Percentiles rank a stretch among this genome's conserved stretches.
Conservation (phyloP, 2,113 vertebrate genomes). For the Furnarius figulus region DNA sequence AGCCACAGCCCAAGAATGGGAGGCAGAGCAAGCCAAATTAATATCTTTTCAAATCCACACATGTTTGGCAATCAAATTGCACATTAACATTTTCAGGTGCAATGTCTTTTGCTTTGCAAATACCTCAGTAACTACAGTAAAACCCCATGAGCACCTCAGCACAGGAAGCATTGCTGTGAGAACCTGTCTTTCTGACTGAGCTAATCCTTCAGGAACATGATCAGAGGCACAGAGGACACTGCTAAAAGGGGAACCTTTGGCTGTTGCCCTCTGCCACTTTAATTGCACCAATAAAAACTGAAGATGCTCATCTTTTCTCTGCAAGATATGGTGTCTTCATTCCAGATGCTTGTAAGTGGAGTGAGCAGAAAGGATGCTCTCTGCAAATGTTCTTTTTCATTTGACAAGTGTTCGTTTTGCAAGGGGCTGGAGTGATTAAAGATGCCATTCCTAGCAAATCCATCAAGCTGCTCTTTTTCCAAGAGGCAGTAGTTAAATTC, state of each 20-base stretch:
- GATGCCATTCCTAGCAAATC: not conserved
- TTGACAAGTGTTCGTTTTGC: not conserved
- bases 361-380: not conserved
- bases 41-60: not conserved
- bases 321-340: not conserved
- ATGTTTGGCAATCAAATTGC: not conserved
- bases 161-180: not conserved
- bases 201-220: fast-evolving
- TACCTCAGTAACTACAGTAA: not conserved
- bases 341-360: not conserved
- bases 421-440: not conserved
- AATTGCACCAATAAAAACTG: not conserved
- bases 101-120: not conserved
- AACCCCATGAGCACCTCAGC: not conserved
- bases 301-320: not conserved
- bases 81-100: constrained; percentile 26
- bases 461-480: not conserved
- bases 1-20: not conserved
- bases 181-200: not conserved
- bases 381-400: not conserved
- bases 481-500: not conserved
- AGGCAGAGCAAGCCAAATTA: not conserved
- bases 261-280: not conserved
- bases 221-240: not conserved
- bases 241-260: not conserved